A percentile compares a stretch with the other conserved stretches of the same genome.
These are phyloP conservation scores for Styela clava DNA, from an alignment of 23 tunicate genomes.

Conservation along the genomic window DNA sequence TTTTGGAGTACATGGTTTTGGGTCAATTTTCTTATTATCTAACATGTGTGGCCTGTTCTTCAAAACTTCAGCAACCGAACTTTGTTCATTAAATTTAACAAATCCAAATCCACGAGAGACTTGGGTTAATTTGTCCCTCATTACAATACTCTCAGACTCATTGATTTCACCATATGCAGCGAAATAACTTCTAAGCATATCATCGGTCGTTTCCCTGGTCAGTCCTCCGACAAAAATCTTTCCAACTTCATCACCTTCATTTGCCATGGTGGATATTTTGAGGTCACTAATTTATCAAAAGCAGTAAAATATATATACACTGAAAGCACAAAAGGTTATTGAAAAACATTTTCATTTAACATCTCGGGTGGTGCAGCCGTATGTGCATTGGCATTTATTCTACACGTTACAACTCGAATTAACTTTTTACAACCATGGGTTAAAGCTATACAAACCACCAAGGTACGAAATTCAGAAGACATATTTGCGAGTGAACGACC, in stretches of 20 bases:
- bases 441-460: too few relatives aligned
- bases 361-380: too few relatives aligned
- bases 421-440: too few relatives aligned
- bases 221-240: slow-evolving; percentile 94
- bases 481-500: too few relatives aligned
- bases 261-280: too few relatives aligned
- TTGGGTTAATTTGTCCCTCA: slow-evolving; percentile 75
- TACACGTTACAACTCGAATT: too few relatives aligned
- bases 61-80: slow-evolving; percentile 56
- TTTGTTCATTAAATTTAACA: slow-evolving; percentile 58
- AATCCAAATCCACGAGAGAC: slow-evolving; percentile 89
- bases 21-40: slow-evolving; percentile 88
- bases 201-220: slow-evolving; percentile 66
- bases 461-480: too few relatives aligned
- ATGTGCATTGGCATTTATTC: too few relatives aligned
- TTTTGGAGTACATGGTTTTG: slow-evolving; percentile 90
- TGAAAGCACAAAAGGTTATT: too few relatives aligned
- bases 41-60: slow-evolving; percentile 74
- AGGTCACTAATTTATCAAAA: too few relatives aligned
- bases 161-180: slow-evolving; percentile 53
- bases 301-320: too few relatives aligned
- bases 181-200: slow-evolving; percentile 54
- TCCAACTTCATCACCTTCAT: slow-evolving; percentile 58
- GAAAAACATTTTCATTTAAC: too few relatives aligned
- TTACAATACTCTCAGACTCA: slow-evolving; percentile 70